These are phyloP conservation scores for Melopsittacus undulatus DNA, from an alignment of 2,797 vertebrate genomes.

Conservation along the genomic window DNA sequence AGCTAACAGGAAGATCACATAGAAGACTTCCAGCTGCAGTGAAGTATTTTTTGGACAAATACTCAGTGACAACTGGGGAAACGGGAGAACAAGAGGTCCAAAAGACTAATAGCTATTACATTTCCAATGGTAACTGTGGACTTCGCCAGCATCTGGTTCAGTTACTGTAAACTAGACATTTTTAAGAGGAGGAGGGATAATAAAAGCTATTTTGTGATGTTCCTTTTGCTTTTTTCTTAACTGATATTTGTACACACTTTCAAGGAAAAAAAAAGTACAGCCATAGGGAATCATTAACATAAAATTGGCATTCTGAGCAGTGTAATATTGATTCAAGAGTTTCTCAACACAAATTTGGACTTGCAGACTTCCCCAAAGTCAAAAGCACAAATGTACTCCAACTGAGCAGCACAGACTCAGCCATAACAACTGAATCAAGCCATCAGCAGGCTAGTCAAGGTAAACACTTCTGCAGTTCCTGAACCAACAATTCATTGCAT, in stretches of 20 bases:
- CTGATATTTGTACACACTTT: neutral
- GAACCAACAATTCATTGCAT: neutral
- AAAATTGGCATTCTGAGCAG: neutral
- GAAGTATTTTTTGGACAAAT: neutral
- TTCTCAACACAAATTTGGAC: neutral
- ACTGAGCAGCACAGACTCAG: neutral
- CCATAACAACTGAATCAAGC: neutral
- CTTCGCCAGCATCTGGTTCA: neutral
- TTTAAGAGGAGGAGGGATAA: neutral
- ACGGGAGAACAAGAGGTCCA: neutral
- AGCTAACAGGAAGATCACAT: neutral
- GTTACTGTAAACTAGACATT: neutral
- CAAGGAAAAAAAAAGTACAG: neutral
- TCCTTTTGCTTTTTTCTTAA: neutral
- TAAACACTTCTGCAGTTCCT: neutral
- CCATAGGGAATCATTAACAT: neutral
- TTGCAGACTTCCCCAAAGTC: neutral
- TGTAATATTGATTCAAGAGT: accelerated
- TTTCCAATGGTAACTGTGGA: neutral
- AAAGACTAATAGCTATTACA: neutral
- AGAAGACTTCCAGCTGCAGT: neutral
- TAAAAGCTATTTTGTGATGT: neutral
- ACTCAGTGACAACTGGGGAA: neutral
- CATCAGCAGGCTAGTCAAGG: neutral
- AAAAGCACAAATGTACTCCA: neutral